A percentile compares a stretch with the other conserved stretches of the same genome.
phyloP scores from a whole-genome alignment of 2,888 invertebrate genomes.

The Chymomyza procnemis region DNA sequence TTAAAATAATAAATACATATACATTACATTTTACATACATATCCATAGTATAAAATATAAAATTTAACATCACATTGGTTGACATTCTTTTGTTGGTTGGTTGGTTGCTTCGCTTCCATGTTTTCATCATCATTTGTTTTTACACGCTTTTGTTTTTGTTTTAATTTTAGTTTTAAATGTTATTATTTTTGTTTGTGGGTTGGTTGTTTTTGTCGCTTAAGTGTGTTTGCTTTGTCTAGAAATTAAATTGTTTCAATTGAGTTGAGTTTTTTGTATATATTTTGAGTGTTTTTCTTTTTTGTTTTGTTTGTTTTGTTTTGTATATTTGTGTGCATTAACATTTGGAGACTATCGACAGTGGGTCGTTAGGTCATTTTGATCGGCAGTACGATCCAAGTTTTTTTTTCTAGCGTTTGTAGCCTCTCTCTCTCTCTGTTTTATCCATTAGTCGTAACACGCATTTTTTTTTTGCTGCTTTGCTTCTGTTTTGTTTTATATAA shows the following conservation, averaged over 20 bases:
- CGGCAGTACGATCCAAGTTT: slow-evolving; percentile 36
- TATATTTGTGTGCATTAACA: slow-evolving; percentile 9
- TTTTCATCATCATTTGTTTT: slow-evolving; percentile 24
- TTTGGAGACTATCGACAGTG: slow-evolving; percentile 38
- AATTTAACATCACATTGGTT: slow-evolving; percentile 72
- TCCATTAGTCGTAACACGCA: not conserved
- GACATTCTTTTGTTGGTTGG: slow-evolving; percentile 73
- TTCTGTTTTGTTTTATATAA: not conserved
- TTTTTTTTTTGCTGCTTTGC: not conserved
- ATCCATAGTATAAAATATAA: slow-evolving; percentile 71
- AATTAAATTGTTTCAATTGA: slow-evolving; percentile 44
- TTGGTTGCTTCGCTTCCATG: slow-evolving; percentile 67
- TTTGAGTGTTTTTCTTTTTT: too few species aligned
- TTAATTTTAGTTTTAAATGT: slow-evolving; percentile 23
- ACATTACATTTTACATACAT: slow-evolving; percentile 62
- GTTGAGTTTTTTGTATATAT: too few species aligned
- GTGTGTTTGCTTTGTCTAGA: slow-evolving; percentile 10
- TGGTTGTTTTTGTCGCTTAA: slow-evolving; percentile 18
- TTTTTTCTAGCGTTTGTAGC: slow-evolving; percentile 30
- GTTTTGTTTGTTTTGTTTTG: too few species aligned
- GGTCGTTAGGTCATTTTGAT: slow-evolving; percentile 49
- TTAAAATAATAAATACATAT: slow-evolving; percentile 69
- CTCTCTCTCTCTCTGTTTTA: slow-evolving; percentile 41
- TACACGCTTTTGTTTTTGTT: slow-evolving; percentile 19
- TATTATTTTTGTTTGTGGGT: slow-evolving; percentile 59